Percentiles rank a stretch among this genome's conserved stretches.
Conservation (phyloP, 2,888 invertebrate genomes). For the Cryptocheilus praepositus region DNA sequence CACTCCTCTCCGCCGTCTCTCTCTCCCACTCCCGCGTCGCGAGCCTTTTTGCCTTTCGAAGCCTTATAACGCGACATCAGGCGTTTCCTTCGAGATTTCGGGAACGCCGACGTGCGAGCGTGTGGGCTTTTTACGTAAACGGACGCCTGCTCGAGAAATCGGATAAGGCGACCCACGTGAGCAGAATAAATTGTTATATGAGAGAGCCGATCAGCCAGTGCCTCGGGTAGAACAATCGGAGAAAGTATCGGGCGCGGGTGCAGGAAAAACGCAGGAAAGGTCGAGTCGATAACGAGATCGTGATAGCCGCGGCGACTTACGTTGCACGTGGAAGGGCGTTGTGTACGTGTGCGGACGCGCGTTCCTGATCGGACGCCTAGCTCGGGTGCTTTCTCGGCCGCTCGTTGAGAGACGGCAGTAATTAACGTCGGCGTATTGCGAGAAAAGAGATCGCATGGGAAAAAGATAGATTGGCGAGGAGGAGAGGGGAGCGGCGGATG, state of each 20-base stretch:
- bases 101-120: no score
- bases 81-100: no score
- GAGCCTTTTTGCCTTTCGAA: no score
- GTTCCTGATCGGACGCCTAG: no score
- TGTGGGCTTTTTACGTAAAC: background rate
- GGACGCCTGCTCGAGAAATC: constrained; percentile 34
- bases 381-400: constrained; percentile 14
- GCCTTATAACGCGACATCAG: no score
- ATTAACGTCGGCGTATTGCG: constrained; percentile 29
- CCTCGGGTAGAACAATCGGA: constrained; percentile 46
- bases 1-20: background rate
- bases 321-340: background rate
- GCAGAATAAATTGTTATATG: constrained; percentile 41
- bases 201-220: constrained; percentile 10
- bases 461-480: no score
- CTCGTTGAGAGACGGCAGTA: constrained; percentile 25
- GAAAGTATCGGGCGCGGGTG: constrained; percentile 47
- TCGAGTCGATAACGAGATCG: constrained; percentile 36
- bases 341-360: background rate
- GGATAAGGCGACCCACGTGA: constrained; percentile 41
- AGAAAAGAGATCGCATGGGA: background rate
- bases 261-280: constrained; percentile 39
- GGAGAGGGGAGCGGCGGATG: background rate
- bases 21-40: constrained; percentile 1
- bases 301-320: constrained; percentile 22